Base-by-base conservation (phyloP, 2,797 vertebrate species). In the Selene dorsalis region DNA sequence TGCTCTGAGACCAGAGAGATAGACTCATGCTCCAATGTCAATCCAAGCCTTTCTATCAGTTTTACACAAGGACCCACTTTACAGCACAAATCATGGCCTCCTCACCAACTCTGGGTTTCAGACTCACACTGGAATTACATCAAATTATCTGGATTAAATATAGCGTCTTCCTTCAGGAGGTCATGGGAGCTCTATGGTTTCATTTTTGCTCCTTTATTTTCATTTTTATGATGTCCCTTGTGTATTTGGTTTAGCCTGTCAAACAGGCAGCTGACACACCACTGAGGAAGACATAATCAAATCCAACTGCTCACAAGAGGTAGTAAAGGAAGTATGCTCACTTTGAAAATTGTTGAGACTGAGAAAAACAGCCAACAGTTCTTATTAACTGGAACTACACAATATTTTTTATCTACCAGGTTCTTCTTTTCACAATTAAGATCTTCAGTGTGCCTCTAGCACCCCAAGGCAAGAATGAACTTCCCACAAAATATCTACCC, bases 191-290 rank as follows among this genome's bases (percentile, higher is more conserved):
- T 66, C 12, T 3, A 43, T 2, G 18, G 12, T 24, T 45, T 7
- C 12, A 32, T 50, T n/a, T 68, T 22, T 0, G 47, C 0, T 28
- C n/a, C 5, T 30, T 59, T 60, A 1, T 55, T 72, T 35, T 57
- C 0, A 52, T 0, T 70, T 30, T 0, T 16, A 1, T 1, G 1
- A 1, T 0, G 1, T 59, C 47, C 38, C 1, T 39, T 59, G 18
- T 35, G 12, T 24, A 35, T 63, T 82, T 30, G 39, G 10, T 45
- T 68, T 18, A n/a, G 2, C 3, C 0, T 2, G 69, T 69, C 4
- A 60, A 30, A 32, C 60, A 55, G 26, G 8, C 45, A 59, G 26
- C 8, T 24, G 18, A 22, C 41, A 48, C 22, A 55, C 4, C 24
- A 20, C 3, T 53, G 24, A 66, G 28, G 45, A 47, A 16, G 45